A percentile compares a stretch with the other conserved stretches of the same genome.
phyloP scores from a whole-genome alignment of 2,888 invertebrate species.

The Drosophila prolongata region DNA sequence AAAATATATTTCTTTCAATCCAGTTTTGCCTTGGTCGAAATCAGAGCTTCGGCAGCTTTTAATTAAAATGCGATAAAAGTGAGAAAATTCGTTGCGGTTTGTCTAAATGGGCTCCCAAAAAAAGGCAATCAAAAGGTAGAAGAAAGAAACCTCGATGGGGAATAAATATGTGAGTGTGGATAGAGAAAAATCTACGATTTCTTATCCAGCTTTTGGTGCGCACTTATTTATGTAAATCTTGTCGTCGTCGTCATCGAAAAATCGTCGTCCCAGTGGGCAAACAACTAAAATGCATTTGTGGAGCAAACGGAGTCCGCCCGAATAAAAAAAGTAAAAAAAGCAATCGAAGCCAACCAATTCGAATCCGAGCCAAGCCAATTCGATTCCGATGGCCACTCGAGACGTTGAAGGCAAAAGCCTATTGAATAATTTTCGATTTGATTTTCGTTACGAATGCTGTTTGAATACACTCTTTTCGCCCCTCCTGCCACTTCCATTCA shows the following conservation, averaged over 20 bases:
- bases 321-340: slow-evolving; percentile 2
- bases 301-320: slow-evolving; percentile 34
- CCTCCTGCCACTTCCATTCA: slow-evolving; percentile 28
- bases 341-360: slow-evolving; percentile 40
- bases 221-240: slow-evolving; percentile 77
- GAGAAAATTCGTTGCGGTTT: slow-evolving; percentile 67
- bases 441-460: slow-evolving; percentile 52
- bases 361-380: slow-evolving; percentile 45
- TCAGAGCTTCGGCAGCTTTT: slow-evolving; percentile 66
- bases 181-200: slow-evolving; percentile 51
- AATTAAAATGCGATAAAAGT: slow-evolving; percentile 68
- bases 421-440: slow-evolving; percentile 72
- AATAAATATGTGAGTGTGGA: slow-evolving; percentile 18
- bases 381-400: slow-evolving; percentile 63
- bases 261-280: slow-evolving; percentile 48
- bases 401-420: slow-evolving; percentile 51
- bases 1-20: slow-evolving; percentile 2
- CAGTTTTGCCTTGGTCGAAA: slow-evolving; percentile 42
- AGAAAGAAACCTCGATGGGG: slow-evolving; percentile 21
- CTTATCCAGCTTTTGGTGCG: slow-evolving; percentile 60
- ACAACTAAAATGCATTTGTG: slow-evolving; percentile 70
- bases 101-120: slow-evolving; percentile 49
- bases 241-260: slow-evolving; percentile 31
- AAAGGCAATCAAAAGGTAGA: slow-evolving; percentile 36
- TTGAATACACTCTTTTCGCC: slow-evolving; percentile 20